Percentiles rank a stretch among this genome's conserved stretches.
Evolutionary conservation across 2,797 vertebrate genomes (phyloP).

Genomic region (Lacerta bilineata): DNA sequence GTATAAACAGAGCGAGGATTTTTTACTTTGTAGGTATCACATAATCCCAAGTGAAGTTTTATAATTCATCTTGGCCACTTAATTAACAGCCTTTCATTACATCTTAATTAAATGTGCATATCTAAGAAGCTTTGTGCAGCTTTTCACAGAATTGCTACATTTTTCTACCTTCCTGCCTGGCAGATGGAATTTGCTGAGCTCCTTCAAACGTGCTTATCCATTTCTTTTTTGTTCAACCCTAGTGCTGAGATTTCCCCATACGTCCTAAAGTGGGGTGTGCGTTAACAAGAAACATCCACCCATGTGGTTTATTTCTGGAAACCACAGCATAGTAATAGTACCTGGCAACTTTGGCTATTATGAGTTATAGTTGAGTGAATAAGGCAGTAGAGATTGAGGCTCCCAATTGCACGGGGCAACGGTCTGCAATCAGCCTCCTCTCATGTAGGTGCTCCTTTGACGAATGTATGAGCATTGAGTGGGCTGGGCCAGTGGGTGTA

Average conservation of each 20-base stretch:
- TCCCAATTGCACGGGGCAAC: not conserved
- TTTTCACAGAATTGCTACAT: constrained; percentile 56
- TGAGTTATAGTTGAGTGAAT: not conserved
- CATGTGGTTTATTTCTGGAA: constrained; percentile 40
- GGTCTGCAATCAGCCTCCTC: too few species aligned
- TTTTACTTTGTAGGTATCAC: constrained; percentile 47
- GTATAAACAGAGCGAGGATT: constrained; percentile 18
- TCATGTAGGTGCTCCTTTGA: not conserved
- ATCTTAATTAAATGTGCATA: constrained; percentile 40
- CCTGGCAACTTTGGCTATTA: not conserved
- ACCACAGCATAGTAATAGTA: not conserved
- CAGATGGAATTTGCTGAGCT: constrained; percentile 57
- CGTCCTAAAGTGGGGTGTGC: constrained; percentile 40
- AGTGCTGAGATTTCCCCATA: constrained; percentile 35
- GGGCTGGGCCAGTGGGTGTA: too few species aligned
- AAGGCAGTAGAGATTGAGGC: not conserved
- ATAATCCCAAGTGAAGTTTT: constrained; percentile 55
- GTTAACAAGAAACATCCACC: constrained; percentile 59
- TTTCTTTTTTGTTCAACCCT: constrained; percentile 52
- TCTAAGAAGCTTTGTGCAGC: constrained; percentile 52
- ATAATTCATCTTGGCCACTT: constrained; percentile 19
- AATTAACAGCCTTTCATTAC: constrained; percentile 52
- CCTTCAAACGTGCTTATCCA: constrained; percentile 29
- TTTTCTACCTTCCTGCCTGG: constrained; percentile 40
- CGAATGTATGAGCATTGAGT: not conserved